Conservation (phyloP, 2,113 vertebrate species). For the Gallinago undulata region DNA sequence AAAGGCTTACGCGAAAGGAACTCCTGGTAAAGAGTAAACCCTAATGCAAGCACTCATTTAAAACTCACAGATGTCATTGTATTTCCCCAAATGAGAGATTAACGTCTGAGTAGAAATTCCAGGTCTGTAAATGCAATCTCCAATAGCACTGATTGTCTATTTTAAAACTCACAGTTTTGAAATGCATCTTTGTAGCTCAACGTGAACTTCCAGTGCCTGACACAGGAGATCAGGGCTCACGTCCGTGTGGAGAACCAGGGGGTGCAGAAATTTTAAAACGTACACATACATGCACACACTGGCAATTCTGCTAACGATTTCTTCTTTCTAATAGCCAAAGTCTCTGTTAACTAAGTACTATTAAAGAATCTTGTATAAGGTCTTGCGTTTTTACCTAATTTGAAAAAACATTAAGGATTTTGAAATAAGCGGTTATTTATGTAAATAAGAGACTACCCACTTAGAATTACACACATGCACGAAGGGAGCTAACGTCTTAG, state of each 20-base stretch:
- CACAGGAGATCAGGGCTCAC: not conserved
- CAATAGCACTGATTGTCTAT: not conserved
- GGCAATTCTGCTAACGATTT: not conserved
- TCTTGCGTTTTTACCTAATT: not conserved
- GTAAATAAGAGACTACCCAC: not conserved
- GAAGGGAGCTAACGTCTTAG: not conserved
- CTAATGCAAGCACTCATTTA: not conserved
- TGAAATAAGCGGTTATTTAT: not conserved
- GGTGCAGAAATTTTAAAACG: not conserved
- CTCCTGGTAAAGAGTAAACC: not conserved
- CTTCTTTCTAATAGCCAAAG: not conserved
- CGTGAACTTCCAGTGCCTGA: not conserved
- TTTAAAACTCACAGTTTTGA: not conserved
- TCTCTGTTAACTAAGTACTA: not conserved
- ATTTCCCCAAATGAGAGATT: not conserved
- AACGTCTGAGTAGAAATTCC: not conserved
- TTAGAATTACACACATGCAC: accelerated
- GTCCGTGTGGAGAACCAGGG: not conserved
- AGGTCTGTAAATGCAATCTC: not conserved
- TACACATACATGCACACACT: not conserved
- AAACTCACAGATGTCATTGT: too few species aligned
- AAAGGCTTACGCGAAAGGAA: not conserved
- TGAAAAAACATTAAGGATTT: not conserved
- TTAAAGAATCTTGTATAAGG: not conserved
- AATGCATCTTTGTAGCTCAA: not conserved